Evolutionary conservation across 1,140 invertebrate genomes (phyloP).

Genomic region (Drosophila rufa): DNA sequence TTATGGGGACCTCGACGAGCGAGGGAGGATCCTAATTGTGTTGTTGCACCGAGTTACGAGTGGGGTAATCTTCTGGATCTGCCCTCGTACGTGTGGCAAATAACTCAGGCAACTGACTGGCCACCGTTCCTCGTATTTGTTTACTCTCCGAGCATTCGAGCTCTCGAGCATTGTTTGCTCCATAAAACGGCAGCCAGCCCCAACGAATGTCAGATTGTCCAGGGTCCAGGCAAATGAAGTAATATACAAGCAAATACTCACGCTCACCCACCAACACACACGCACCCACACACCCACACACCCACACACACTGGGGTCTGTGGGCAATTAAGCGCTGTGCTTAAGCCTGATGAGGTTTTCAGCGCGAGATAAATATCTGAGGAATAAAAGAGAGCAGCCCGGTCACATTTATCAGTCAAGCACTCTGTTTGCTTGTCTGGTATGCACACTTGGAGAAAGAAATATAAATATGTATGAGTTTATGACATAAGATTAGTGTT

Average conservation of each 20-base stretch:
- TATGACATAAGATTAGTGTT: background rate
- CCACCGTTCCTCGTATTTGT: constrained; percentile 19
- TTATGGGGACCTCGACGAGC: constrained; percentile 25
- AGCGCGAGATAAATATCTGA: constrained; percentile 76
- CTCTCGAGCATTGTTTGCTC: constrained; percentile 35
- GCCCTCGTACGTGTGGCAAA: constrained; percentile 23
- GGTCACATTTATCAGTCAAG: constrained; percentile 22
- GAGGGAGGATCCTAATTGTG: constrained; percentile 9
- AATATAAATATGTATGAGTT: background rate
- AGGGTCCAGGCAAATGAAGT: constrained; percentile 62
- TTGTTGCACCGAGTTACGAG: background rate
- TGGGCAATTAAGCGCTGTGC: constrained; percentile 72
- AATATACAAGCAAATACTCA: constrained; percentile 44
- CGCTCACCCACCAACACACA: background rate
- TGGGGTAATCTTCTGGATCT: constrained; percentile 6
- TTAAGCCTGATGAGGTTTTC: constrained; percentile 80
- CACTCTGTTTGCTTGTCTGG: constrained; percentile 2
- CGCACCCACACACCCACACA: background rate
- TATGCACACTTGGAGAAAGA: background rate
- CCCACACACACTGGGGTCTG: constrained; percentile 21
- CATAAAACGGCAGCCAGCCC: constrained; percentile 37
- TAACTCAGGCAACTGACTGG: constrained; percentile 20
- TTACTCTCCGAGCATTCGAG: constrained; percentile 20
- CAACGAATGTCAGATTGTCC: constrained; percentile 41
- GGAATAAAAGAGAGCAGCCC: constrained; percentile 34